Conservation (phyloP, 2,113 vertebrate genomes). For the Platichthys flesus region DNA sequence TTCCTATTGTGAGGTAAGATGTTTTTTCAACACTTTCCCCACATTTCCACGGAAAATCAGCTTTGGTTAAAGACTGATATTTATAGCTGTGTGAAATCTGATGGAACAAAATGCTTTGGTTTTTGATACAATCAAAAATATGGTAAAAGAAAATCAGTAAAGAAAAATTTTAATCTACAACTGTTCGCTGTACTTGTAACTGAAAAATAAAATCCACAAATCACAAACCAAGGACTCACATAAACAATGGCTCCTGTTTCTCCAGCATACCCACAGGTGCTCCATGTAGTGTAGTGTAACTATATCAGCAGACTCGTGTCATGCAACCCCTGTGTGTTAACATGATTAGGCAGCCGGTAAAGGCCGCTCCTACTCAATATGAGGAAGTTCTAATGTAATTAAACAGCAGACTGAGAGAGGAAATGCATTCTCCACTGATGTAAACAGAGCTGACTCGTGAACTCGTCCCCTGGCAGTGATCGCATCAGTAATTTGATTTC, state of each 20-base stretch:
- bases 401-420: slow-evolving; percentile 41
- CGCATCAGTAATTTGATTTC: slow-evolving; percentile 64
- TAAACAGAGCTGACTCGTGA: slow-evolving; percentile 68
- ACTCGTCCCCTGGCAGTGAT: slow-evolving; percentile 61
- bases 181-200: too few relatives aligned
- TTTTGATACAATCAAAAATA: neutral
- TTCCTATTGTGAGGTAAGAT: too few relatives aligned
- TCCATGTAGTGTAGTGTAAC: too few relatives aligned
- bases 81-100: too few relatives aligned
- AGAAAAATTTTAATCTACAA: too few relatives aligned
- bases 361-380: slow-evolving; percentile 53
- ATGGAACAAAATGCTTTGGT: neutral
- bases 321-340: slow-evolving; percentile 39
- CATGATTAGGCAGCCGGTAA: slow-evolving; percentile 44
- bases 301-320: slow-evolving; percentile 15
- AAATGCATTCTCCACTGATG: slow-evolving; percentile 53
- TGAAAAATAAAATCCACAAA: too few relatives aligned
- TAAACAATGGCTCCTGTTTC: neutral
- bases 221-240: too few relatives aligned
- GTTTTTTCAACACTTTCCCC: too few relatives aligned
- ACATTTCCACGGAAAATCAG: too few relatives aligned
- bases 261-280: neutral
- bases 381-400: slow-evolving; percentile 66
- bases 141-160: too few relatives aligned
- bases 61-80: too few relatives aligned